These are phyloP conservation scores for Theodoxus fluviatilis DNA, from an alignment of 2,888 invertebrate genomes.

Conservation along the genomic window DNA sequence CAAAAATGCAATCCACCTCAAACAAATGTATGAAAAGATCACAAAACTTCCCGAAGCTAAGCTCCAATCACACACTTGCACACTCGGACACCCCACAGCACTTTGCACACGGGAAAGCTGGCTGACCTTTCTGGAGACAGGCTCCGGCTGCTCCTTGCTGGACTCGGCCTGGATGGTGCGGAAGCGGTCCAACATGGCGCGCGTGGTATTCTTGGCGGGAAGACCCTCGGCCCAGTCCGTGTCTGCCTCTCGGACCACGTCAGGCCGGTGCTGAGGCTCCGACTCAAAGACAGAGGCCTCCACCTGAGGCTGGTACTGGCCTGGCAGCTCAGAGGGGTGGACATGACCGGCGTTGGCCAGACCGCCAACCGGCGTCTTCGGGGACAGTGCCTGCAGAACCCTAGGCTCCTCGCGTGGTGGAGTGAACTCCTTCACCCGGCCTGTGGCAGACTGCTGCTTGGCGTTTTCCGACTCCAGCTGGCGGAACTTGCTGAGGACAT, in stretches of 20 bases:
- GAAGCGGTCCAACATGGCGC: conserved; percentile 81
- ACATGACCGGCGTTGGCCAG: conserved; percentile 46
- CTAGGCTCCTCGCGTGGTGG: conserved; percentile 51
- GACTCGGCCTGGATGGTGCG: conserved; percentile 74
- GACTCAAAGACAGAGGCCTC: conserved; percentile 49
- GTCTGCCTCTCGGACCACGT: conserved; percentile 68
- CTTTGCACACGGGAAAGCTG: too few species aligned
- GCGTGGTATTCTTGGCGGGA: conserved; percentile 78
- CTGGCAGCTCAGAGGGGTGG: conserved; percentile 51
- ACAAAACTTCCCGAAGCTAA: too few species aligned
- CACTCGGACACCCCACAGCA: too few species aligned
- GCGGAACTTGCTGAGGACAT: conserved; percentile 85
- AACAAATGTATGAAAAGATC: too few species aligned
- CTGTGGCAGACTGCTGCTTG: conserved; percentile 41
- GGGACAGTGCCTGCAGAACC: too few species aligned
- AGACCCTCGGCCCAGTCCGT: conserved; percentile 56
- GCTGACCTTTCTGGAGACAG: conserved; percentile 48
- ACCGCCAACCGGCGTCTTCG: too few species aligned
- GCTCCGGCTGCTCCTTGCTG: conserved; percentile 40
- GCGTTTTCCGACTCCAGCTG: conserved; percentile 72
- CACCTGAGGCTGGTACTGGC: conserved; percentile 51
- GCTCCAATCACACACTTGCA: too few species aligned
- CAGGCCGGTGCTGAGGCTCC: conserved; percentile 42
- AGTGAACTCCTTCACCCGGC: conserved; percentile 53
- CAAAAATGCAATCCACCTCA: too few species aligned